These are phyloP conservation scores for Tauraco erythrolophus DNA, from an alignment of 2,113 vertebrate species.

Conservation along the genomic window DNA sequence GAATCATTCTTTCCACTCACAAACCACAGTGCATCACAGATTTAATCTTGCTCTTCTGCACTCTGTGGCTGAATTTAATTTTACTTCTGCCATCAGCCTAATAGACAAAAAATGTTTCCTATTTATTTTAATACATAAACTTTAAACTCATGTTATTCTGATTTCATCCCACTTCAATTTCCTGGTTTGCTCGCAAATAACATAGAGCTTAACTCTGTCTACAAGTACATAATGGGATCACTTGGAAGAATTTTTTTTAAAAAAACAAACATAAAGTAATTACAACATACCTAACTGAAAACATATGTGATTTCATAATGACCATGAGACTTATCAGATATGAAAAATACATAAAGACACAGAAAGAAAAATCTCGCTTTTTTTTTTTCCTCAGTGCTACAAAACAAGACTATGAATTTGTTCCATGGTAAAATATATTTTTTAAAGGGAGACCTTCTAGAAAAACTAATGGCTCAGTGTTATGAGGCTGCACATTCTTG, in stretches of 20 bases:
- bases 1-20: constrained; percentile 53
- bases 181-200: constrained; percentile 25
- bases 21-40: constrained; percentile 52
- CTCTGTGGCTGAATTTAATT: constrained; percentile 55
- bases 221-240: background rate
- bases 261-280: background rate
- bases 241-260: background rate
- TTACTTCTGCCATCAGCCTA: constrained; percentile 48
- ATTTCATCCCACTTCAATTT: constrained; percentile 49
- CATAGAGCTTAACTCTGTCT: constrained; percentile 8
- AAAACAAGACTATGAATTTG: background rate
- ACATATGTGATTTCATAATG: background rate
- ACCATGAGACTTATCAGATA: background rate
- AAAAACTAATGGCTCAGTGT: background rate
- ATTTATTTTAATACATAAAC: constrained; percentile 53
- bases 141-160: constrained; percentile 47
- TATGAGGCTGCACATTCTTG: background rate
- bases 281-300: background rate
- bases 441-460: background rate
- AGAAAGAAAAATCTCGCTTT: background rate
- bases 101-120: constrained; percentile 42
- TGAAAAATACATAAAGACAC: background rate
- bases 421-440: background rate
- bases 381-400: background rate
- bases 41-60: constrained; percentile 61